Conservation (phyloP, 2,888 invertebrate genomes). For the Drosophila yooni region DNA sequence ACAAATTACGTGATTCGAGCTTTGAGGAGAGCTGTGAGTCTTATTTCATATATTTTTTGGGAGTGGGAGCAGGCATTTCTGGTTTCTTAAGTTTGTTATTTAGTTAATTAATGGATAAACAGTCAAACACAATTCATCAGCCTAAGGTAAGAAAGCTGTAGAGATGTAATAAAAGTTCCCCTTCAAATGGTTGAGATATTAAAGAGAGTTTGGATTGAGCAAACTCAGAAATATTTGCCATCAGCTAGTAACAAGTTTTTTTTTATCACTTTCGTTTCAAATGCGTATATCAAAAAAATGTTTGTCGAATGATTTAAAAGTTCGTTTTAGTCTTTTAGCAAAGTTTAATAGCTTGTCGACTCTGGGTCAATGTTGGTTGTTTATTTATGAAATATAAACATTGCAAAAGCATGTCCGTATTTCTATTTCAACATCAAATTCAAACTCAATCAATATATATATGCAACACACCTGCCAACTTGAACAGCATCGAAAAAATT, state of each 20-base stretch:
- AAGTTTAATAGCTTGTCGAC: background rate
- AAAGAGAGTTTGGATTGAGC: background rate
- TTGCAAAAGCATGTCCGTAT: background rate
- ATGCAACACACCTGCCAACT: background rate
- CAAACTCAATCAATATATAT: background rate
- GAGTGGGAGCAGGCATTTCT: background rate
- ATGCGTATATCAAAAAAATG: background rate
- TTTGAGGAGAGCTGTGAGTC: background rate
- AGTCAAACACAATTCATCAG: background rate
- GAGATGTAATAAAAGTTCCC: background rate
- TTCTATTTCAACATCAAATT: background rate
- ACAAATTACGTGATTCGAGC: constrained; percentile 3
- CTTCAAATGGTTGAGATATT: background rate
- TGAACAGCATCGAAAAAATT: background rate
- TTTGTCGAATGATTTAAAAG: background rate
- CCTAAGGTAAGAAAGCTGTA: background rate
- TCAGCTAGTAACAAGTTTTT: background rate
- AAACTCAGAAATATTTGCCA: background rate
- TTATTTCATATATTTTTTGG: background rate
- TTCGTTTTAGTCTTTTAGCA: background rate
- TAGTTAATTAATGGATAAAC: background rate
- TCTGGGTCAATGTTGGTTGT: background rate
- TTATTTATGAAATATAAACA: background rate
- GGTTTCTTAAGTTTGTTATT: background rate
- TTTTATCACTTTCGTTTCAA: background rate